phyloP scores from a whole-genome alignment of 2,113 vertebrate genomes.

The Psophia crepitans region DNA sequence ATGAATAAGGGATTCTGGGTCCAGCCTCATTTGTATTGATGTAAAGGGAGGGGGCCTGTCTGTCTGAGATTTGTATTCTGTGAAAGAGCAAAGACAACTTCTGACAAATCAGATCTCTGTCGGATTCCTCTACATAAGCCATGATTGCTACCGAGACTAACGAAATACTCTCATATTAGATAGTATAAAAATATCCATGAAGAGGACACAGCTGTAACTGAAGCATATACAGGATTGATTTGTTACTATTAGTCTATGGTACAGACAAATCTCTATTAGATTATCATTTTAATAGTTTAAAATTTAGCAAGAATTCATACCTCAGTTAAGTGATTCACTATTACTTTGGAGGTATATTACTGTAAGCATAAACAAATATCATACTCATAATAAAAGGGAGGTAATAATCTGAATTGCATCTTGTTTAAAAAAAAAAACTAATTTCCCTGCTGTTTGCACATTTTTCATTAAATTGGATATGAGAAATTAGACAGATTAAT shows the following conservation, averaged over 20 bases:
- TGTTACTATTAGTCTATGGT: neutral
- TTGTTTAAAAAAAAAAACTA: neutral
- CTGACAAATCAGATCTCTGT: neutral
- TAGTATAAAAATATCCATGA: slow-evolving; percentile 8
- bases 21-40: neutral
- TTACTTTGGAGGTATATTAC: neutral
- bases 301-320: neutral
- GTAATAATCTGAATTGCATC: neutral
- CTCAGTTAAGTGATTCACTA: neutral
- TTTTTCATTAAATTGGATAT: neutral
- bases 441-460: neutral
- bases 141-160: neutral
- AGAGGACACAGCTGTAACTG: neutral
- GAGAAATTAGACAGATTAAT: neutral
- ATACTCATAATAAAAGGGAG: neutral
- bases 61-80: neutral
- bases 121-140: neutral
- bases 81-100: neutral
- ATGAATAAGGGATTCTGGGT: neutral
- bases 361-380: neutral
- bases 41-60: neutral
- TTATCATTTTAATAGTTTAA: neutral
- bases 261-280: neutral
- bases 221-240: neutral
- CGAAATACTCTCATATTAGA: neutral